Percentiles rank a stretch among this genome's conserved stretches.
Conservation (phyloP, 2,113 vertebrate genomes). For the Myotis davidii region DNA sequence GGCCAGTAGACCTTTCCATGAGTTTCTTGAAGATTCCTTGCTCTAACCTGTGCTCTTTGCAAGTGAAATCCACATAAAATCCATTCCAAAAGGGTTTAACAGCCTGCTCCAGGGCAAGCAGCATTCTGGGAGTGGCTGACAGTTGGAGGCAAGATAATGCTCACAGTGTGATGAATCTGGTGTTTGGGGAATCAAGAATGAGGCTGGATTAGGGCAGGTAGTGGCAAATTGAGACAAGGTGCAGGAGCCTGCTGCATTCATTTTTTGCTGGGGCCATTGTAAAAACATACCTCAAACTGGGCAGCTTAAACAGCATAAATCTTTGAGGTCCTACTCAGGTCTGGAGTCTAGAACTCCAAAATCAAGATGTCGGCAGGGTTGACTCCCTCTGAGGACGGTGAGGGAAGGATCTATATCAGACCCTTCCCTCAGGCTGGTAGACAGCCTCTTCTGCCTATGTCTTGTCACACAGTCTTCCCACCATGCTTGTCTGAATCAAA, state of each 20-base stretch:
- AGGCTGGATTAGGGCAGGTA: not conserved
- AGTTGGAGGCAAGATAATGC: not conserved
- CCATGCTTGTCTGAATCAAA: too few relatives aligned
- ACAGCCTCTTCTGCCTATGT: rapidly evolving
- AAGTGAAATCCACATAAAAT: not conserved
- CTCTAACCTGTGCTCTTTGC: not conserved
- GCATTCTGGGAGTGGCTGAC: not conserved
- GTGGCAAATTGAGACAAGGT: not conserved
- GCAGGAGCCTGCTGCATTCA: rapidly evolving
- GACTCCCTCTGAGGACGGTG: not conserved
- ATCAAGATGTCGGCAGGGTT: rapidly evolving
- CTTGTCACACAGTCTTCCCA: not conserved
- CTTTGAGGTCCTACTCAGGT: not conserved
- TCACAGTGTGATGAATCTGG: rapidly evolving
- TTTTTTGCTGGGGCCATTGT: not conserved
- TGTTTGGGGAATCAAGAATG: not conserved
- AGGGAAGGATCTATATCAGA: rapidly evolving
- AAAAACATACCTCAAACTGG: not conserved
- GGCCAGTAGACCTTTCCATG: rapidly evolving
- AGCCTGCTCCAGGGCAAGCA: not conserved
- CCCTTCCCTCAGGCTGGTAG: rapidly evolving
- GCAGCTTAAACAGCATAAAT: not conserved
- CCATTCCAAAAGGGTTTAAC: not conserved
- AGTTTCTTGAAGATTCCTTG: not conserved
- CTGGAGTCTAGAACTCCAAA: not conserved